Evolutionary conservation across 2,888 invertebrate species (phyloP).

Genomic region (Orthosia gracilis): DNA sequence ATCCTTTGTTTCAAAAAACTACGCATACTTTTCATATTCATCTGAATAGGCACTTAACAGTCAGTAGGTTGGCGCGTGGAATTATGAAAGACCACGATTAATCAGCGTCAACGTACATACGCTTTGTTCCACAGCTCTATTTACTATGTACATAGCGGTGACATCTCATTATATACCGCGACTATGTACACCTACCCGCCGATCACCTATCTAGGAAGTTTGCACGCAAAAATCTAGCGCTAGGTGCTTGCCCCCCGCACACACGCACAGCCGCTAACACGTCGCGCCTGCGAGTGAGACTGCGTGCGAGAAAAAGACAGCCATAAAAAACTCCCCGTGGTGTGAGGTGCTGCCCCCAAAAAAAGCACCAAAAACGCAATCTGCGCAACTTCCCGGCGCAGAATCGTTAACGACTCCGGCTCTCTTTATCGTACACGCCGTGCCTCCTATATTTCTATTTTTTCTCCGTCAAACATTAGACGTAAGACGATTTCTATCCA

Average conservation of each 20-base stretch:
- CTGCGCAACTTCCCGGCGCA: conserved; percentile 92
- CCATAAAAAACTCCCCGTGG: conserved; percentile 89
- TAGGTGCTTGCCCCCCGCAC: conserved; percentile 86
- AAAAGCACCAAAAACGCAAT: conserved; percentile 92
- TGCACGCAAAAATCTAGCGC: conserved; percentile 90
- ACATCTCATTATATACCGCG: conserved; percentile 88
- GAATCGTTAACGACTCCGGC: conserved; percentile 91
- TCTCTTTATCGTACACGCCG: conserved; percentile 90
- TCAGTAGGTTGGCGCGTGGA: conserved; percentile 69
- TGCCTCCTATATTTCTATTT: conserved; percentile 91
- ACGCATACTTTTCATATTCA: conserved; percentile 55
- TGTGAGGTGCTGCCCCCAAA: conserved; percentile 91
- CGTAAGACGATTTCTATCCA: conserved; percentile 82
- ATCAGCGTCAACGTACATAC: conserved; percentile 85
- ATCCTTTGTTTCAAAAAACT: conserved; percentile 50
- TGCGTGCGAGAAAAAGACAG: conserved; percentile 89
- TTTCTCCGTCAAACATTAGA: conserved; percentile 88
- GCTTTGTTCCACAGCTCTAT: conserved; percentile 87
- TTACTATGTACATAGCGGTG: conserved; percentile 84
- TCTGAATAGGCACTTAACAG: conserved; percentile 66
- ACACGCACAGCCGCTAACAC: conserved; percentile 72
- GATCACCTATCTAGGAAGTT: conserved; percentile 88
- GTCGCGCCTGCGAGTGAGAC: conserved; percentile 80
- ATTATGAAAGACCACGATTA: conserved; percentile 87
- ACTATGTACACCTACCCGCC: conserved; percentile 78